A percentile compares a stretch with the other conserved stretches of the same genome.
Evolutionary conservation across 2,113 vertebrate species (phyloP).

Genomic region (Cinclus mexicanus): DNA sequence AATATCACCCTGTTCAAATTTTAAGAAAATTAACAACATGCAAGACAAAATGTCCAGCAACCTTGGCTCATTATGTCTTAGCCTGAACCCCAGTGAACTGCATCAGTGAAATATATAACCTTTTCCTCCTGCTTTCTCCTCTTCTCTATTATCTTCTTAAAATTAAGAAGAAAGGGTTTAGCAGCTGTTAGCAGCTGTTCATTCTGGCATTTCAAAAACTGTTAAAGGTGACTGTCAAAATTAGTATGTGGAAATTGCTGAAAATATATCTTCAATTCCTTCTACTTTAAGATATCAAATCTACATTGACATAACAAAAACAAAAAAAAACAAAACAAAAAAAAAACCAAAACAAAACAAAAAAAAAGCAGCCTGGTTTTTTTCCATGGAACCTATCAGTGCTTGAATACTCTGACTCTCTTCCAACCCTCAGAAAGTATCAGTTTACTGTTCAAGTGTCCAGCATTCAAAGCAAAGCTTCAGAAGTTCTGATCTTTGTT

Average conservation of each 20-base stretch:
- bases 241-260: neutral
- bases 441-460: neutral
- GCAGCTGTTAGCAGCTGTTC: neutral
- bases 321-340: too few species aligned
- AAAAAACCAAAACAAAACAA: too few species aligned
- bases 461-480: neutral
- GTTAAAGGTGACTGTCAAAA: neutral
- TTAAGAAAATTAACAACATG: neutral
- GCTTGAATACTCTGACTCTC: neutral
- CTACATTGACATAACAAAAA: neutral
- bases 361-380: neutral
- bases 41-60: neutral
- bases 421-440: neutral
- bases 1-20: neutral
- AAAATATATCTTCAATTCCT: neutral
- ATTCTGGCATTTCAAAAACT: neutral
- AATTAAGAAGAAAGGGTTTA: neutral
- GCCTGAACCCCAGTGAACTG: neutral
- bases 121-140: neutral
- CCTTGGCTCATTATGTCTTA: neutral
- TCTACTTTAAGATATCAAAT: neutral
- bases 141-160: neutral
- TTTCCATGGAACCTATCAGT: neutral
- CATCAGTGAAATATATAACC: neutral
- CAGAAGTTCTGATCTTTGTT: neutral